Evolutionary conservation across 2,888 invertebrate genomes (phyloP).

Genomic region (Pandemis heparana): DNA sequence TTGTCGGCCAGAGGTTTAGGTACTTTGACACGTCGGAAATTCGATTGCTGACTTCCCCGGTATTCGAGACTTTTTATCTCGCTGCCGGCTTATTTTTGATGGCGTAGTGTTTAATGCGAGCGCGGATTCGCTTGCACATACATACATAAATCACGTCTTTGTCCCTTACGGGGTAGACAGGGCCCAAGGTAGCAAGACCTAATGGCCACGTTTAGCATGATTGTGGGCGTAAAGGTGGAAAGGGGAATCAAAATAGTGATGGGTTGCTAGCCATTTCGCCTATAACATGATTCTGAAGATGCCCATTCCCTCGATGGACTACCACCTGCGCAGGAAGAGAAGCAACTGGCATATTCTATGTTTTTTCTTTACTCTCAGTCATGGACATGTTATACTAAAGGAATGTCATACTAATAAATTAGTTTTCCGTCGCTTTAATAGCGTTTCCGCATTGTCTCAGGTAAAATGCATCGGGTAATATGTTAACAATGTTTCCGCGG

Average conservation of each 20-base stretch:
- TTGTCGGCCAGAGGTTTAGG: slow-evolving; percentile 79
- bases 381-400: background rate
- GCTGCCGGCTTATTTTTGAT: slow-evolving; percentile 16
- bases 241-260: too few species aligned
- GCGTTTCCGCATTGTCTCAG: slow-evolving; percentile 55
- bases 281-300: too few species aligned
- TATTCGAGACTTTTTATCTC: slow-evolving; percentile 59
- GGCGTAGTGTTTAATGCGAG: background rate
- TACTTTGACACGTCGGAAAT: slow-evolving; percentile 81
- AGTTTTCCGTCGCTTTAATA: slow-evolving; percentile 39
- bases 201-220: too few species aligned
- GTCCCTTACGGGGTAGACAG: too few species aligned
- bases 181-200: too few species aligned
- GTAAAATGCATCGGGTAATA: slow-evolving; percentile 72
- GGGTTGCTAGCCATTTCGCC: too few species aligned
- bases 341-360: too few species aligned
- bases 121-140: background rate
- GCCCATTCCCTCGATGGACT: too few species aligned
- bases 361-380: too few species aligned
- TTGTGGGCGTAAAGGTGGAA: too few species aligned
- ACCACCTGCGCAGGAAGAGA: too few species aligned
- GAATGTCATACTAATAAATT: slow-evolving; percentile 43
- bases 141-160: background rate
- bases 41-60: slow-evolving; percentile 76
- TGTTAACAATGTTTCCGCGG: slow-evolving; percentile 76